Evolutionary conservation across 92 coral and sea anemone genomes (phyloP).

Genomic region (Palythoa caribaeorum): DNA sequence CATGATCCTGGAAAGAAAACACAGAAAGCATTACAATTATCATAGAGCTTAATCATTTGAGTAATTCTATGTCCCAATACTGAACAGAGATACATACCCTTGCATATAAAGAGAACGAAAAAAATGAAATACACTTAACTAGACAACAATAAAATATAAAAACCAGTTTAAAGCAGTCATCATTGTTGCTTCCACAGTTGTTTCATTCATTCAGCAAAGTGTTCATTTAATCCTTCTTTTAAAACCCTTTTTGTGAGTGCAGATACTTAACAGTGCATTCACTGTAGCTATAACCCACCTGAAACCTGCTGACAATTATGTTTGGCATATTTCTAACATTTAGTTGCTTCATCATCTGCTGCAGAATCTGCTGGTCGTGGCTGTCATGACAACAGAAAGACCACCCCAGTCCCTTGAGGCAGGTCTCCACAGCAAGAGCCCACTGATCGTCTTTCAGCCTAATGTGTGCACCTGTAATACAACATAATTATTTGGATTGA

Average conservation of each 20-base stretch:
- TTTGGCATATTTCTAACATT: constrained; percentile 73
- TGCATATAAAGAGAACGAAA: neutral
- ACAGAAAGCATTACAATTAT: neutral
- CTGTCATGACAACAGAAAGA: constrained; percentile 90
- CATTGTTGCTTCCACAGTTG: too few relatives aligned
- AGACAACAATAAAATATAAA: neutral
- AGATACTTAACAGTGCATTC: neutral
- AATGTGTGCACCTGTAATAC: constrained; percentile 77
- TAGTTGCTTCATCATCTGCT: constrained; percentile 71
- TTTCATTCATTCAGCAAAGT: neutral
- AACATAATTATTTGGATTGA: neutral
- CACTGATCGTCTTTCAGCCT: constrained; percentile 79
- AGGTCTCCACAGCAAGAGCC: constrained; percentile 91
- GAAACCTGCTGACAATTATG: constrained; percentile 85
- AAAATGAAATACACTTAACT: neutral
- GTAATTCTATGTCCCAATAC: too few relatives aligned
- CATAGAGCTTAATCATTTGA: neutral
- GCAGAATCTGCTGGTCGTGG: constrained; percentile 79
- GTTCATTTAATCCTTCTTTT: neutral
- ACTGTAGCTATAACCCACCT: constrained; percentile 39
- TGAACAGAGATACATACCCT: too few relatives aligned
- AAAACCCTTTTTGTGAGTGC: neutral
- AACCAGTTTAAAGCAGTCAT: too few relatives aligned
- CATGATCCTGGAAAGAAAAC: constrained; percentile 53
- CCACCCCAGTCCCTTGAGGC: constrained; percentile 79